A percentile compares a stretch with the other conserved stretches of the same genome.
Evolutionary conservation across 2,797 vertebrate species (phyloP).

Genomic region (Micromesistius poutassou): DNA sequence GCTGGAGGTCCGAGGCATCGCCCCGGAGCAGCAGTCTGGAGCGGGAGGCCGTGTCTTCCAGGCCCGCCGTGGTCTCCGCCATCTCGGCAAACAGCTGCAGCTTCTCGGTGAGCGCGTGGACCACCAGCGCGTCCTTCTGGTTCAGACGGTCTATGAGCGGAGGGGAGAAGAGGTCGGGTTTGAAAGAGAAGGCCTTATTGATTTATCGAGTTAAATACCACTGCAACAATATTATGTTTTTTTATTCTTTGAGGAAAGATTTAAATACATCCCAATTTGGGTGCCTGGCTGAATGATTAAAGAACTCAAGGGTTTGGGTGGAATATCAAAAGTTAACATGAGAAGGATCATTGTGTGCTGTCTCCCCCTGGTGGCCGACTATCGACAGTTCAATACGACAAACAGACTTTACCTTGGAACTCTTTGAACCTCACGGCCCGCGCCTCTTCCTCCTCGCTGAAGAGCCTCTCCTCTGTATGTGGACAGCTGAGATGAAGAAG

Average conservation of each 20-base stretch:
- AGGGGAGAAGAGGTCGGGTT: neutral
- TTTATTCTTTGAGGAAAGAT: neutral
- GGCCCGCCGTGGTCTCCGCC: conserved; percentile 74
- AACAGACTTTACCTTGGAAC: conserved; percentile 79
- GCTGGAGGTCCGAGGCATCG: conserved; percentile 80
- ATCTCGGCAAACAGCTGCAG: conserved; percentile 89
- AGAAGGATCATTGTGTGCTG: conserved; percentile 3
- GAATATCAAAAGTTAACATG: neutral
- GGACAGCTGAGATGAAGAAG: conserved; percentile 78
- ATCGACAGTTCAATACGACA: neutral
- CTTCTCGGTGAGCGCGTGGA: conserved; percentile 84
- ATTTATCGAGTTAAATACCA: neutral
- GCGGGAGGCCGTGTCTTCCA: conserved; percentile 69
- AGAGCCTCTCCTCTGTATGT: conserved; percentile 79
- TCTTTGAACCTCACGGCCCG: conserved; percentile 77
- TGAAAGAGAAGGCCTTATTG: neutral
- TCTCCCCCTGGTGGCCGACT: conserved; percentile 48
- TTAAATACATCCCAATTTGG: neutral
- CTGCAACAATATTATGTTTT: neutral
- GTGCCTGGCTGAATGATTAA: neutral
- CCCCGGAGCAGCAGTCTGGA: conserved; percentile 77
- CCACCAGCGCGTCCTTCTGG: conserved; percentile 80
- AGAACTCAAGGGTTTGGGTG: neutral
- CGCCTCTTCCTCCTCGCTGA: conserved; percentile 82
- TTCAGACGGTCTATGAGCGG: conserved; percentile 76